Conservation (phyloP, 2,797 vertebrate genomes). For the Atherinosoma microstoma region DNA sequence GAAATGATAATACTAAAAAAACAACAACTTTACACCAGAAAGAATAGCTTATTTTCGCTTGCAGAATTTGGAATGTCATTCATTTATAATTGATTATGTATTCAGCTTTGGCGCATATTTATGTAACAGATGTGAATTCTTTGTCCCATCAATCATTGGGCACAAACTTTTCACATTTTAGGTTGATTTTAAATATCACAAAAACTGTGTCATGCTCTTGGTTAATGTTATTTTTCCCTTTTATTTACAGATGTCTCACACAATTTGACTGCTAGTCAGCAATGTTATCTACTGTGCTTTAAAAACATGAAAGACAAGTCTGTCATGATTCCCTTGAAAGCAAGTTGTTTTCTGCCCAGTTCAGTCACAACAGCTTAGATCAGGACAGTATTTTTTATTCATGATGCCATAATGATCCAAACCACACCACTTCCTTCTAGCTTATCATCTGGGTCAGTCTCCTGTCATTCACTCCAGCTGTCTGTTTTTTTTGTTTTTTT, state of each 20-base stretch:
- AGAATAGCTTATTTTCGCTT: neutral
- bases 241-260: conserved; percentile 28
- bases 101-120: conserved; percentile 6
- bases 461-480: conserved; percentile 16
- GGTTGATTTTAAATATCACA: conserved; percentile 10
- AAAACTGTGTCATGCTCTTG: neutral
- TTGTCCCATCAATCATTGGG: no score
- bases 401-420: conserved; percentile 32
- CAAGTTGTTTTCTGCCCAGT: conserved; percentile 34
- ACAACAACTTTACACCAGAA: neutral
- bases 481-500: conserved; percentile 20
- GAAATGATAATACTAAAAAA: conserved; percentile 9
- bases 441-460: conserved; percentile 30
- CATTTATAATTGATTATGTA: conserved; percentile 10
- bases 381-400: conserved; percentile 23
- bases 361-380: conserved; percentile 28
- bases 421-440: conserved; percentile 18
- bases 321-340: conserved; percentile 38
- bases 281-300: conserved; percentile 14
- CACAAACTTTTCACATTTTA: neutral
- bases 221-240: neutral
- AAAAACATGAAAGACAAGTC: conserved; percentile 45
- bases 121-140: neutral
- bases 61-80: conserved; percentile 9
- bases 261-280: conserved; percentile 8